Base-by-base conservation (phyloP, 2,888 invertebrate genomes). In the Yponomeuta plumbellus region DNA sequence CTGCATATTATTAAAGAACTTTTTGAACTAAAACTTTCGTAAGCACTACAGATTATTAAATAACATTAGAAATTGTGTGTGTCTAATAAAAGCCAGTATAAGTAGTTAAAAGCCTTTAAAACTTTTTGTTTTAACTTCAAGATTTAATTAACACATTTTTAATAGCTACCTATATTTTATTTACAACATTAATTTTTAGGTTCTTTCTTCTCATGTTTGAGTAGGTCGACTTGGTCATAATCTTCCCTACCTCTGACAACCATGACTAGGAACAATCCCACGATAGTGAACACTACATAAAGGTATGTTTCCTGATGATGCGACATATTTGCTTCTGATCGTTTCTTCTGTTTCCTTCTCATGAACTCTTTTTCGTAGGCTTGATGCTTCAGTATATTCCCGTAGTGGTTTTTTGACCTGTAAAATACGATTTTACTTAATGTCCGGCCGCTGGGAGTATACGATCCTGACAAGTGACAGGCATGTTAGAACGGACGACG, bases 341-440 rank as follows among this genome's bases (percentile, higher is more conserved):
- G 68, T 67, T 80, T 84, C 5, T 57, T 61, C 26, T 61, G 69
- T 68, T 72, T 75, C 66, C 73, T 77, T 68, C 65, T 77, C 2
- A 81, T 10, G 34, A 77, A 74, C 26, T 83, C 79, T 70, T 74
- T 87, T 1, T 86, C 81, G 65, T 78, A 72, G 69, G 80, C 73
- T 22, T 77, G 40, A 69, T 81, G 85, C 67, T 82, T 73, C 66
- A 90, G 83, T 69, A 87, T 69, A 56, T 75, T 68, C 0, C 88
- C 87, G 74, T 94, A 94, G 73, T 94, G 94, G 44, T 82, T 76
- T 69, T 81, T 85, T 0, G 93, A 84, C 91, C 91, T 91, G 76
- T 56, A 85, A 85, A 62, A 57, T 21, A 26, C 26, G 34, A 34
- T 5, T 34, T 8, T 34, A 34, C 6, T n/a, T n/a, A n/a, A n/a